Base-by-base conservation (phyloP, 2,888 invertebrate species). In the Drosophila ustulata region DNA sequence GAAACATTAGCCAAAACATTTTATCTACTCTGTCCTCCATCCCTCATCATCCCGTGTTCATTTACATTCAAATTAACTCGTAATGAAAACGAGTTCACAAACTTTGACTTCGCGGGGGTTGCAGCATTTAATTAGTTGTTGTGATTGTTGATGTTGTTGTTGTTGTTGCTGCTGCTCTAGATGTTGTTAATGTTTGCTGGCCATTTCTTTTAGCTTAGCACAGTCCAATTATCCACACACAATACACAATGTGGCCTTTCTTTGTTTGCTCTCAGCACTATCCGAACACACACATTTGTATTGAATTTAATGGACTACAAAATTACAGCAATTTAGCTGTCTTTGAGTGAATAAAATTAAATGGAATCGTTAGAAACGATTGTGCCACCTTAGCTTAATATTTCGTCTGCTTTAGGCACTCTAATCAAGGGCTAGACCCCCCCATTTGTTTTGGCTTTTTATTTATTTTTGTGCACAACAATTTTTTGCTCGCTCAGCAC, bases 51-150 rank as follows among this genome's bases (percentile, higher is more conserved):
- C 37, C 66, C 71, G 64, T 80, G 86, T 89, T 89, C 89, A 89
- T 89, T 89, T 90, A 89, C 89, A 89, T 89, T 88, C 89, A 89
- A 89, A 89, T 89, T 89, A 89, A 89, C 89, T 89, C 88, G 86
- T 89, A 89, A 89, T 89, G 88, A 90, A 89, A 88, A 88, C 83
- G 89, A 89, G 80, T 82, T 82, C 75, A 72, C 51, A 71, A 82
- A 80, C 79, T 82, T 80, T 75, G 64, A 78, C 79, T 84, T 75
- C 52, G 58, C 28, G 70, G 84, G 71, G 80, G 78, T 75, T 83
- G 89, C 66, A 87, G 89, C 83, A 88, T 88, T 83, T 83, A 83
- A 83, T 83, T 88, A 83, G 83, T 83, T 88, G 78, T 71, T 88
- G 58, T 88, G 83, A 80, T 88, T 88, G 83, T 66, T 77, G 46